Conservation (phyloP, 2,797 vertebrate genomes). For the Hippopotamyrus pictus region DNA sequence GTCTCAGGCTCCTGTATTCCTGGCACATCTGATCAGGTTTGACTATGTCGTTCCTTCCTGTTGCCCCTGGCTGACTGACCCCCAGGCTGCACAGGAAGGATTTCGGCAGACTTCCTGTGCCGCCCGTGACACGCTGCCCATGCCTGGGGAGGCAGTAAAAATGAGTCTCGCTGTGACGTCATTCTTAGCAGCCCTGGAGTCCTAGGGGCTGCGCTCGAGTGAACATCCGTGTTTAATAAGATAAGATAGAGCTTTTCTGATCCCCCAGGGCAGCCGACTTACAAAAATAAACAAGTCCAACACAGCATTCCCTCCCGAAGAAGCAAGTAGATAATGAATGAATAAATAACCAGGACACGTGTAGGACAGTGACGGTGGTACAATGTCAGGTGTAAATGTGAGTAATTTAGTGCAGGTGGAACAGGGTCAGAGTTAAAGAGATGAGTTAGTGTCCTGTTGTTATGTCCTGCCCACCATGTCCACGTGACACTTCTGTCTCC, state of each 20-base stretch:
- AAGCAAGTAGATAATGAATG: background rate
- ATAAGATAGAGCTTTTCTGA: background rate
- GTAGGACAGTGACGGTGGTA: background rate
- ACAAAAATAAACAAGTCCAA: background rate
- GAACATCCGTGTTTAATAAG: background rate
- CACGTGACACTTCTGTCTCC: background rate
- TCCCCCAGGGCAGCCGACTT: background rate
- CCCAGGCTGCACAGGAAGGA: background rate
- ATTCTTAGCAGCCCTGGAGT: background rate
- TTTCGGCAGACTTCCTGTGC: background rate
- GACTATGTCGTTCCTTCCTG: background rate
- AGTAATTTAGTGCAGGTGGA: background rate
- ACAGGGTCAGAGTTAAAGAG: background rate
- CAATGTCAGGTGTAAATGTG: background rate
- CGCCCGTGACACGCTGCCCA: background rate
- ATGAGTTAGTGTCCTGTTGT: background rate
- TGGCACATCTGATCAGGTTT: background rate
- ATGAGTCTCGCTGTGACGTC: background rate
- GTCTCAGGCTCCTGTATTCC: background rate
- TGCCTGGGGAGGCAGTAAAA: background rate
- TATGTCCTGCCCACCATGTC: background rate
- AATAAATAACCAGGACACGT: background rate
- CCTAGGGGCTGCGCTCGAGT: background rate
- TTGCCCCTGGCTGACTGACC: background rate
- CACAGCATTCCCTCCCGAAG: background rate